phyloP scores from a whole-genome alignment of 2,797 vertebrate genomes.

The Sebastes steindachneri region DNA sequence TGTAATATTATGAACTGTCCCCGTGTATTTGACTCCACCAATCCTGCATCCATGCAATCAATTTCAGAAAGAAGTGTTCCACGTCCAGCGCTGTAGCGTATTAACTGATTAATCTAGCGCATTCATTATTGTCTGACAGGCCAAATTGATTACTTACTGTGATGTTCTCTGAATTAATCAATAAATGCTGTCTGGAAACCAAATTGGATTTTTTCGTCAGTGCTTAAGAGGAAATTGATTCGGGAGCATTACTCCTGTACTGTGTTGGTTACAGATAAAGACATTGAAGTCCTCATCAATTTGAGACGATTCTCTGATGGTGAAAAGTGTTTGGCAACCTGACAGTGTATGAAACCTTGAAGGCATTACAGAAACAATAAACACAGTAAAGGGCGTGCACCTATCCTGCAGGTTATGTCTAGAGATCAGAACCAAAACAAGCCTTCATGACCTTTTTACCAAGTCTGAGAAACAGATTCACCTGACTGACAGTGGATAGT shows the following conservation, averaged over 20 bases:
- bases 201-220: constrained; percentile 5
- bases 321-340: neutral
- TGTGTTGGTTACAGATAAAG: neutral
- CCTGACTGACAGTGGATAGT: neutral
- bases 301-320: neutral
- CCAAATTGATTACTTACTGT: constrained; percentile 16
- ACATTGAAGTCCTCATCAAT: neutral
- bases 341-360: neutral
- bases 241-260: neutral
- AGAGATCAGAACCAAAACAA: neutral
- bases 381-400: neutral
- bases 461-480: neutral
- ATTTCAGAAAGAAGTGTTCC: constrained; percentile 3
- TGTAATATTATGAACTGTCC: neutral
- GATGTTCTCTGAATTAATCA: constrained; percentile 28
- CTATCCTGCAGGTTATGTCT: neutral
- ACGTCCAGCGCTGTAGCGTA: neutral
- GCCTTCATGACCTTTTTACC: neutral
- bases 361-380: neutral
- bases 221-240: constrained; percentile 5
- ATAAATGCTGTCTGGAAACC: constrained; percentile 12
- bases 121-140: constrained; percentile 11
- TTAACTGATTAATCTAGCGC: constrained; percentile 42
- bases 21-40: neutral
- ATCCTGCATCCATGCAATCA: neutral